Conservation (phyloP, 2,113 vertebrate genomes). For the Zosterops borbonicus region DNA sequence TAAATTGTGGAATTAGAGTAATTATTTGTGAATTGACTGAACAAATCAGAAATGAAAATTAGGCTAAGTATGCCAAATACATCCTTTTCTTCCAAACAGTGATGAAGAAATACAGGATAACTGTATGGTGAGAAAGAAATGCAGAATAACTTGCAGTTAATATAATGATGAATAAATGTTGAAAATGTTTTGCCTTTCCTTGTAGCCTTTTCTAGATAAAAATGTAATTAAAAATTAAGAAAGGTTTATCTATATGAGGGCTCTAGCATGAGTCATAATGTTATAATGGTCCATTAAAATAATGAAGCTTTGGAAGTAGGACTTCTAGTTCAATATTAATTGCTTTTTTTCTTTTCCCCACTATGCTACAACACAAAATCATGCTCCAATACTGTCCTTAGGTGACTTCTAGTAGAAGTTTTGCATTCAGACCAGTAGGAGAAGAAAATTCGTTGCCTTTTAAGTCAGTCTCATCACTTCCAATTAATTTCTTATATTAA, state of each 20-base stretch:
- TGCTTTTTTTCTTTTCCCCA: background rate
- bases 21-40: background rate
- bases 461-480: background rate
- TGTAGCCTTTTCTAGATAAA: background rate
- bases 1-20: background rate
- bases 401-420: background rate
- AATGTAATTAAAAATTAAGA: background rate
- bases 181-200: background rate
- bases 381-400: background rate
- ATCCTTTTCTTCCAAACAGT: background rate
- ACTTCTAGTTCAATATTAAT: background rate
- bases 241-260: background rate
- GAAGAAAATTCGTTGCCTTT: background rate
- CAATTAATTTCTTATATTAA: background rate
- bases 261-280: background rate
- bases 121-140: background rate
- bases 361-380: background rate
- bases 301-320: background rate
- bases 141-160: background rate
- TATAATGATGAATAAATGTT: background rate
- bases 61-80: background rate
- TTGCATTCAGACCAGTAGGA: background rate
- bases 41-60: background rate
- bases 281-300: background rate
- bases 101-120: background rate